phyloP scores from a whole-genome alignment of 37 sponge, comb jelly and placozoan genomes.

The Agelas oroides region DNA sequence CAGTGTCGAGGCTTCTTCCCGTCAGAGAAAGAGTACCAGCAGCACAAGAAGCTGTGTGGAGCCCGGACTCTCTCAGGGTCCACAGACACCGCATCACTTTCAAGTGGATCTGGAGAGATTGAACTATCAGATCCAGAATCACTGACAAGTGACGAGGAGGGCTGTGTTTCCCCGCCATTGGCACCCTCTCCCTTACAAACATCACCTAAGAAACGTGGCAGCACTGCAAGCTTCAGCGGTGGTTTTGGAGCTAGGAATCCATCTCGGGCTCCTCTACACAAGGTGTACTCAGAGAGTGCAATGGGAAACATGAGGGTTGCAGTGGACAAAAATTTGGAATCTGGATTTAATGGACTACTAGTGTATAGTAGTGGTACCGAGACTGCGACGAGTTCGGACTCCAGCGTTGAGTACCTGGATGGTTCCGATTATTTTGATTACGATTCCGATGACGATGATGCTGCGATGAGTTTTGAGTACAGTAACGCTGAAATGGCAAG shows the following conservation, averaged over 20 bases:
- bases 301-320: no score
- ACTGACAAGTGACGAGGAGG: background rate
- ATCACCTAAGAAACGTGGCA: background rate
- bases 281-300: no score
- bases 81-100: constrained; percentile 7
- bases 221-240: background rate
- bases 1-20: constrained; percentile 35
- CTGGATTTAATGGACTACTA: no score
- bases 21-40: constrained; percentile 6
- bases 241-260: no score
- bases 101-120: constrained; percentile 23
- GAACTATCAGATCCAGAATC: constrained; percentile 18
- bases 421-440: background rate
- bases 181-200: no score
- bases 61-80: constrained; percentile 6
- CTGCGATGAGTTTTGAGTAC: constrained; percentile 1
- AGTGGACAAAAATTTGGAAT: no score
- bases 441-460: constrained; percentile 44
- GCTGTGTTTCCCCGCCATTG: no score
- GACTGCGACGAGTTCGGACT: no score
- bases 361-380: no score
- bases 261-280: no score
- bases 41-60: constrained; percentile 16
- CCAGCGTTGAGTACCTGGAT: no score
- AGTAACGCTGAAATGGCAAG: constrained; percentile 20